Base-by-base conservation (phyloP, 1,140 invertebrate species). In the Sarcophaga peregrina region DNA sequence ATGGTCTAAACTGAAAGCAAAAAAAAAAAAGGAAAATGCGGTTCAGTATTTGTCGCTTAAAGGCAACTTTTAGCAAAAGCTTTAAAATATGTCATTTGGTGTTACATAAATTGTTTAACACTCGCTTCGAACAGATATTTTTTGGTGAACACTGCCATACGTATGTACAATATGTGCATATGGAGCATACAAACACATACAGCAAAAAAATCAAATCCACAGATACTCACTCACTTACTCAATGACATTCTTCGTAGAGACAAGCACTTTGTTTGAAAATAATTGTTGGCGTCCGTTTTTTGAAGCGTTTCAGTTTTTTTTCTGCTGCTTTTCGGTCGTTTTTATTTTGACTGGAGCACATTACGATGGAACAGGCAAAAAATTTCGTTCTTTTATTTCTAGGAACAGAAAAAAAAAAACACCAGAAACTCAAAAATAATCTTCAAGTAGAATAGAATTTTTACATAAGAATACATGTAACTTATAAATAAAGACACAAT, bases 31-130 rank as follows among this genome's bases (percentile, higher is more conserved):
- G n/a, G n/a, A 37, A 37, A 37, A 37, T 37, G 62, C 17, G 46
- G 52, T 81, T 25, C 80, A 81, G 75, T 25, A 78, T 78, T 78
- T 78, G 75, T 78, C 75, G 75, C 75, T 78, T 50, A 45, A 52
- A 78, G 48, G 75, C 47, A 48, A 78, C 47, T 78, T 78, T 78
- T 78, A 48, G 47, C 75, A 78, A 78, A 78, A 78, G 75, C 75
- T 81, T 73, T 82, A 82, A 83, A 83, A 83, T 83, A 83, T 83
- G 83, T 83, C 72, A 47, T 52, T 68, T 80, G 80, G 80, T 83
- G 83, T 83, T 83, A 80, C 83, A 83, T 83, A 83, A 83, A 83
- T 83, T 83, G 83, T 75, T 78, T 78, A 78, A 52, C 75, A 78
- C 47, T 78, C 75, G 75, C 48, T 78, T 78, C 17, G 17, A 78